Evolutionary conservation across 2,797 vertebrate genomes (phyloP), one percentile per base, ranked within the genome.

Genomic region (Centropyge bicolor): DNA sequence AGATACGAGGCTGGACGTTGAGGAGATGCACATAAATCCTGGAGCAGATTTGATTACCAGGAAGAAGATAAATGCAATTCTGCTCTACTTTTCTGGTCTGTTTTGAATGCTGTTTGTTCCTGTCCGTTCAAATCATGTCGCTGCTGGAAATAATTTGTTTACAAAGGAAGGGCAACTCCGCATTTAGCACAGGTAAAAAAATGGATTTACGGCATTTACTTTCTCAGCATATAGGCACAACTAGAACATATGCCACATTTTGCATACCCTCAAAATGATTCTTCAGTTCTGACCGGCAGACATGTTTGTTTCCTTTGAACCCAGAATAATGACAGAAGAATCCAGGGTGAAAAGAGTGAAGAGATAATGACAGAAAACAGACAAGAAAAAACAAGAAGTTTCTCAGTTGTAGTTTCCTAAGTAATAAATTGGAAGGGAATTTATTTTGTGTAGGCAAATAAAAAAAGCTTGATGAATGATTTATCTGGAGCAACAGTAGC

Each of bases 1-100:
- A 78, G 83, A 89, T 70, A 72, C 8, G 3, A 72, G 67, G 13
- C 78, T 68, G 68, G 46, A 86, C 76, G 43, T 24, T 56, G 60
- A 77, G 41, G 82, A 83, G 82, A 86, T 31, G 57, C 78, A 82
- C 75, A 86, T 84, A 68, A 84, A 86, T 85, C 78, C 70, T 61
- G 64, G 38, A 40, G 1, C 7, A 57, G 81, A 91, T 90, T 69
- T 69, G 83, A 91, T 91, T 86, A 84, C 41, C 8, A 68, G 62
- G 74, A 75, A 73, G 76, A 80, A 55, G 22, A 88, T 80, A 81
- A 82, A 89, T 74, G 72, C 43, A 66, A 80, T 81, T 74, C 51
- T 60, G 63, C 45, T 81, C 35, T 43, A 60, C 57, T 69, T 79
- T 79, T 86, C 68, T 48, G 72, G 1, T 72, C 75, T 78, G 80